Conservation (phyloP, 2,888 invertebrate species). For the Atrina japonica region DNA sequence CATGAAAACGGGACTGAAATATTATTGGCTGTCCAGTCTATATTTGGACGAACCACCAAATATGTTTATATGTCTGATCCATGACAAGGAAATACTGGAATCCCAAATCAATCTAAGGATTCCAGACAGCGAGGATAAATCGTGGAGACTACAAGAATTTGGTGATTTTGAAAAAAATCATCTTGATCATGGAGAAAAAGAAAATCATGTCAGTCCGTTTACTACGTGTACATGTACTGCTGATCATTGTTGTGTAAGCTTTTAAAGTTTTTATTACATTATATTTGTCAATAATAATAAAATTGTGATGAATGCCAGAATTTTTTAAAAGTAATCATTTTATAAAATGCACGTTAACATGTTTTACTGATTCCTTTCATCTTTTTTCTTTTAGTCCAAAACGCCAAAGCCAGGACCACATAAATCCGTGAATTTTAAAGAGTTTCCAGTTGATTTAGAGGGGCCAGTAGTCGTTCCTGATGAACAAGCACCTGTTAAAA, state of each 20-base stretch:
- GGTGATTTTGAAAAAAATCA: neutral
- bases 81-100: constrained; percentile 14
- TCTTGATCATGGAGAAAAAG: neutral
- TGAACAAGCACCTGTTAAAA: constrained; percentile 55
- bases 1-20: too few relatives aligned
- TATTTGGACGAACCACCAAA: neutral
- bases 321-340: neutral
- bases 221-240: too few relatives aligned
- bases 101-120: constrained; percentile 17
- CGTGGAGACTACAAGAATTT: constrained; percentile 2
- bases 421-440: constrained; percentile 67
- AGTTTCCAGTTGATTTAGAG: constrained; percentile 57
- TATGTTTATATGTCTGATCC: constrained; percentile 20
- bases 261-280: neutral
- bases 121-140: neutral
- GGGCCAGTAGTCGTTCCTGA: constrained; percentile 66
- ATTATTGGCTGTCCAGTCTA: too few relatives aligned
- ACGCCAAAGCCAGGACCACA: too few relatives aligned
- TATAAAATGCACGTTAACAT: neutral
- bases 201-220: too few relatives aligned
- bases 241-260: too few relatives aligned
- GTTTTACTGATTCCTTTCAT: neutral
- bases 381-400: constrained; percentile 45
- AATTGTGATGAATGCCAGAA: too few relatives aligned
- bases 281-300: too few relatives aligned